Percentiles rank a stretch among this genome's conserved stretches.
Evolutionary conservation across 2,113 vertebrate species (phyloP).

Genomic region (Narcine bancroftii): DNA sequence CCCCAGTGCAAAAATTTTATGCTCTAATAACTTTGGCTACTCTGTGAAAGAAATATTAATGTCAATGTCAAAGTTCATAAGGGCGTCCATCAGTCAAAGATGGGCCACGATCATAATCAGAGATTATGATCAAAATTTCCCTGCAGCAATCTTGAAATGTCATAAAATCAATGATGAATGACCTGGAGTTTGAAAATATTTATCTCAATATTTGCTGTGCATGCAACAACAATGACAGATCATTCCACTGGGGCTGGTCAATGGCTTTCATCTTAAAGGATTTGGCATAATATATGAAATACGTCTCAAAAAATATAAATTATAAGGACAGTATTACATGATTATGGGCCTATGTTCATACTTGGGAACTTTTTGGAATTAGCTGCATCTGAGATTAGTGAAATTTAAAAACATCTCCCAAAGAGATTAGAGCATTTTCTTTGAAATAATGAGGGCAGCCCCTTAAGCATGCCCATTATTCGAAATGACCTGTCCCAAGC

Average conservation of each 20-base stretch:
- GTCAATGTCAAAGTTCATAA: background rate
- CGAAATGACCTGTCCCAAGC: too few relatives aligned
- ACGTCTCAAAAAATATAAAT: background rate
- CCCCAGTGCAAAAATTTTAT: background rate
- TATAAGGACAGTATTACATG: background rate
- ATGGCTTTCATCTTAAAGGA: background rate
- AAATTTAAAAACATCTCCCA: too few relatives aligned
- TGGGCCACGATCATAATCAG: background rate
- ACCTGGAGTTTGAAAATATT: slow-evolving; percentile 1
- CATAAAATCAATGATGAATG: background rate
- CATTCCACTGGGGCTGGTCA: background rate
- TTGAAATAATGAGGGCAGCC: too few relatives aligned
- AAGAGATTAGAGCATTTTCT: too few relatives aligned
- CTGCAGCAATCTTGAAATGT: background rate
- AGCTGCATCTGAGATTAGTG: too few relatives aligned
- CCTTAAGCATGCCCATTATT: too few relatives aligned
- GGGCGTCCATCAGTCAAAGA: background rate
- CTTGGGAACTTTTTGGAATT: too few relatives aligned
- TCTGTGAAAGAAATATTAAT: background rate
- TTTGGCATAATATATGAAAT: background rate
- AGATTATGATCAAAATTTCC: background rate
- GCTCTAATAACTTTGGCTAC: background rate
- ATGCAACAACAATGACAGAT: background rate
- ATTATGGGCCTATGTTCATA: background rate
- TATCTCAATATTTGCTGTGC: background rate